Evolutionary conservation across 2,113 vertebrate genomes (phyloP), one percentile per base, ranked within the genome.

Genomic region (Tricholaema leucomelas): DNA sequence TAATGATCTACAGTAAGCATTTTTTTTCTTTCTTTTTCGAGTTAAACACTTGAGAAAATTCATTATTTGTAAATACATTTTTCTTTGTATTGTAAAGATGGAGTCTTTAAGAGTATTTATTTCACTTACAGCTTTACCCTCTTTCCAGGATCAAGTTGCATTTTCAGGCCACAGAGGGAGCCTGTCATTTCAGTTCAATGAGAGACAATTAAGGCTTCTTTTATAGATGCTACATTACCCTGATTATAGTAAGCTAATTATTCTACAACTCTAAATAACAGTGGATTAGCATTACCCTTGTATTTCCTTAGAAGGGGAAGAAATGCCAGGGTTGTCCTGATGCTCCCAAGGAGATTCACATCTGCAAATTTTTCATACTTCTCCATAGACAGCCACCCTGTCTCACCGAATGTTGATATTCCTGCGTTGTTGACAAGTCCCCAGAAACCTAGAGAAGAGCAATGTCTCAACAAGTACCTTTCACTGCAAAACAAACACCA

Each of bases 301-400:
- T 96, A 73, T 61, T 98, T 97, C 46, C 97, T 97, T 25, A 98
- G 94, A 85, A 98, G 94, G 25, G 98, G 97, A 12, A 98, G 96
- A 86, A 98, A 98, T 8, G 96, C 93, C 21, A 98, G 81, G 2
- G 97, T 97, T 85, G 95, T 98, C 85, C 98, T 97, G 93, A 98
- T 98, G 93, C 86, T 89, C 66, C 98, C 98, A 38, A 98, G 97
- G 71, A 98, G 80, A 88, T 98, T 98, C 63, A 98, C 73, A 58
- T 98, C 97, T 20, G 95, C 88, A 94, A 98, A 93, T 60, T 90
- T 90, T 69, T 89, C 93, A 15, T 97, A 98, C 55, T 97, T 97
- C n/a, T 97, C 85, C 59, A 98, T 90, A 20, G 95, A 91, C 84
- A 97, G 98, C 98, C 98, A 98, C 28, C 98, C 97, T 4, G 97